These are phyloP conservation scores for Ptyas mucosa DNA, from an alignment of 2,113 vertebrate genomes.

Conservation along the genomic window DNA sequence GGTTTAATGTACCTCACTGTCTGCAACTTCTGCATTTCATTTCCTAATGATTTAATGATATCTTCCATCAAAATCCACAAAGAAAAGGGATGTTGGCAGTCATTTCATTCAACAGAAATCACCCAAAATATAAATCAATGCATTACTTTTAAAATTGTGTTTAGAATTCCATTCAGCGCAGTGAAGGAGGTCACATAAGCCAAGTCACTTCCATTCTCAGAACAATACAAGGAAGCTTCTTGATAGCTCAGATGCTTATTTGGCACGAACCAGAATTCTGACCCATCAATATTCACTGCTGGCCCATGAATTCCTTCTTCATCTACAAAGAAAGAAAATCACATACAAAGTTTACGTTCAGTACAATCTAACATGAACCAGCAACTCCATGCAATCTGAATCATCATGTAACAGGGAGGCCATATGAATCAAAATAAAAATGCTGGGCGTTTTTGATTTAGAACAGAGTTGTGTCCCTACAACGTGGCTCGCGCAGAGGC, in stretches of 20 bases:
- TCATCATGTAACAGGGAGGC: neutral
- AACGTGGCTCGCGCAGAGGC: too few species aligned
- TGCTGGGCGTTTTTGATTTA: too few species aligned
- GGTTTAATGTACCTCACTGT: neutral
- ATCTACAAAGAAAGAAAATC: slow-evolving; percentile 56
- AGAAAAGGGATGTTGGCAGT: neutral
- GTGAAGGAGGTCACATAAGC: slow-evolving; percentile 67
- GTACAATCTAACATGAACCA: neutral
- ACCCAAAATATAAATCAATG: neutral
- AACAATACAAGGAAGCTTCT: slow-evolving; percentile 82
- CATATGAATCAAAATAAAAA: neutral
- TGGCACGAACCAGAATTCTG: slow-evolving; percentile 90
- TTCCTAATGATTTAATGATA: neutral
- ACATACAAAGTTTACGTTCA: neutral
- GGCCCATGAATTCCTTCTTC: slow-evolving; percentile 79
- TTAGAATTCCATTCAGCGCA: slow-evolving; percentile 63
- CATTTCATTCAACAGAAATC: neutral
- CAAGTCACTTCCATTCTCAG: slow-evolving; percentile 76
- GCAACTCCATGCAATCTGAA: neutral
- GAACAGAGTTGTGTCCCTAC: too few species aligned
- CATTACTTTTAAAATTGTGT: slow-evolving; percentile 74
- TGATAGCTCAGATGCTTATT: slow-evolving; percentile 75
- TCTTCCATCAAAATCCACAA: neutral
- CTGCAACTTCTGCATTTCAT: too few species aligned
- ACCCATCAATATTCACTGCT: slow-evolving; percentile 78